Conservation (phyloP, 2,797 vertebrate genomes). For the Channa striata region DNA sequence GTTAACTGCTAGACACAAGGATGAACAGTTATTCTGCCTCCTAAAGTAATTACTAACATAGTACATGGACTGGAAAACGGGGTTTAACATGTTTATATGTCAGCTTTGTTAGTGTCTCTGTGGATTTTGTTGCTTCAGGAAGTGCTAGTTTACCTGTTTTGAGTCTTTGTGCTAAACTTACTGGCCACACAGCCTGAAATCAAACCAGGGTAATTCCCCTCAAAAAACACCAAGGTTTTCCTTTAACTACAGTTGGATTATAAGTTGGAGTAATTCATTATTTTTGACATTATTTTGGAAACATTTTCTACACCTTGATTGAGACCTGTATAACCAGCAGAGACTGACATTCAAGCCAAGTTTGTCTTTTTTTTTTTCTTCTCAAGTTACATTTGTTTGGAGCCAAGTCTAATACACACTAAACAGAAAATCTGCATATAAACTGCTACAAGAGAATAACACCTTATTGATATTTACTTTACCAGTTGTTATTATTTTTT, state of each 20-base stretch:
- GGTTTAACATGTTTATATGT: not conserved
- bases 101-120: not conserved
- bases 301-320: not conserved
- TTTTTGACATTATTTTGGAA: constrained; percentile 1
- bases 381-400: constrained; percentile 11
- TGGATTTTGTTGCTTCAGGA: not conserved
- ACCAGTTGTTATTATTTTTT: not conserved
- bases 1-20: not conserved
- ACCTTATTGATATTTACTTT: not conserved
- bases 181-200: not conserved
- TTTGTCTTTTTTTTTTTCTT: constrained; percentile 13
- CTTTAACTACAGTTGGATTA: not conserved
- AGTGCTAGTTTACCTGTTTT: not conserved
- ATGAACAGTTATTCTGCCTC: too few species aligned
- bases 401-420: constrained; percentile 26
- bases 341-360: constrained; percentile 43
- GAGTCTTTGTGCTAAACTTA: not conserved
- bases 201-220: not conserved
- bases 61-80: not conserved
- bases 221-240: not conserved
- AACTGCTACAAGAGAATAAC: constrained; percentile 4
- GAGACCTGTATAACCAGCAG: constrained; percentile 40
- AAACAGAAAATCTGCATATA: constrained; percentile 17
- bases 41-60: too few species aligned
- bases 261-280: not conserved